Percentiles rank a stretch among this genome's conserved stretches.
phyloP scores from a whole-genome alignment of 2,113 vertebrate genomes.

The Falco punctatus region DNA sequence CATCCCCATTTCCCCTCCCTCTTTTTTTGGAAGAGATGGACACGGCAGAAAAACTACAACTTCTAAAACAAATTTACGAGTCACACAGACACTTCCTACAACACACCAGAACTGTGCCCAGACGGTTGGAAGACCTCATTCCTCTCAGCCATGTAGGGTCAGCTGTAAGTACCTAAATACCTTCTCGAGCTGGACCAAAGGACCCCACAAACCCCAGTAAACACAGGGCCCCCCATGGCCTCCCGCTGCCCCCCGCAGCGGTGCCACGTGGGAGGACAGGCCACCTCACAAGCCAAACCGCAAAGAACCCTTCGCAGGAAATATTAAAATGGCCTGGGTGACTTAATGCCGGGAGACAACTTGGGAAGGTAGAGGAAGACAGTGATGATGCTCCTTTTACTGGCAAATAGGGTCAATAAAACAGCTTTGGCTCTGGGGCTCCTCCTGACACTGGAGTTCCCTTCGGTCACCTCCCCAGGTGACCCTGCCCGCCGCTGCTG shows the following conservation, averaged over 20 bases:
- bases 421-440: neutral
- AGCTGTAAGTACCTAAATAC: slow-evolving; percentile 33
- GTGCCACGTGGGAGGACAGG: neutral
- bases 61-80: neutral
- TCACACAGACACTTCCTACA: neutral
- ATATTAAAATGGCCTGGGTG: neutral
- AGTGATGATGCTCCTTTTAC: neutral
- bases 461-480: neutral
- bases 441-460: neutral
- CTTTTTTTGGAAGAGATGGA: neutral
- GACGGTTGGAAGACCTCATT: neutral
- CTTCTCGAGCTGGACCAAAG: slow-evolving; percentile 10
- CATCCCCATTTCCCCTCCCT: neutral
- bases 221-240: neutral
- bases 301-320: neutral
- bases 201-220: slow-evolving; percentile 45
- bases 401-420: neutral
- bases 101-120: neutral
- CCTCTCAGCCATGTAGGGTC: neutral
- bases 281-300: neutral
- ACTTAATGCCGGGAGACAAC: neutral
- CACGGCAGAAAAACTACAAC: neutral
- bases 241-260: neutral
- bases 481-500: neutral
- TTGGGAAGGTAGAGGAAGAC: neutral